Percentiles rank a stretch among this genome's conserved stretches.
These are phyloP conservation scores for Villa cingulata DNA, from an alignment of 2,888 invertebrate genomes.

Conservation along the genomic window DNA sequence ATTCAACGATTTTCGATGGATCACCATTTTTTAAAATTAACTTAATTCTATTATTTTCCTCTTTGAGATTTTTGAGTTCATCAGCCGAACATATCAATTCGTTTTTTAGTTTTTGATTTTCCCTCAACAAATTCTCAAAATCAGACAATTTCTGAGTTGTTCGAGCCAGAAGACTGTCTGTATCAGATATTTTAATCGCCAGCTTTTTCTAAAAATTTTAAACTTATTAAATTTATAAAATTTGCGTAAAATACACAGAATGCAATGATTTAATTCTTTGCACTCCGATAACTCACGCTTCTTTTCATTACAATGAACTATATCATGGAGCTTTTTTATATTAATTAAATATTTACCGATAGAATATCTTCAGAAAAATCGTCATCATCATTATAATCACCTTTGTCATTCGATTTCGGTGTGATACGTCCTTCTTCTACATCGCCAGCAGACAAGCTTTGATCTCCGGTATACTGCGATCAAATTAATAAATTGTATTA, in stretches of 20 bases:
- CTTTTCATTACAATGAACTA: no score
- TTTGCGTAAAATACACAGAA: no score
- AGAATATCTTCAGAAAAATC: not conserved
- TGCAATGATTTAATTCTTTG: no score
- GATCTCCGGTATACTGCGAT: not conserved
- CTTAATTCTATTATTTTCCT: slow-evolving; percentile 8
- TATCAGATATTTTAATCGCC: not conserved
- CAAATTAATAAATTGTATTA: no score
- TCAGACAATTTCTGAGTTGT: slow-evolving; percentile 5
- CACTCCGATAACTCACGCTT: no score
- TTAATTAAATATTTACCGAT: not conserved
- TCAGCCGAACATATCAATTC: slow-evolving; percentile 6
- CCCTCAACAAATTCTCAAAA: slow-evolving; percentile 4
- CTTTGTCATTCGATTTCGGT: not conserved
- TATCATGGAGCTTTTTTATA: no score
- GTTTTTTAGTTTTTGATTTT: slow-evolving; percentile 2
- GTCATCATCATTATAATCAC: not conserved
- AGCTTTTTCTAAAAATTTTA: no score
- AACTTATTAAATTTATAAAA: no score
- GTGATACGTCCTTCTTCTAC: no score
- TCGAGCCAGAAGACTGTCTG: slow-evolving; percentile 4
- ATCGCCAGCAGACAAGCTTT: not conserved
- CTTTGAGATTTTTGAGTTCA: not conserved
- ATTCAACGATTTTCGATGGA: not conserved
- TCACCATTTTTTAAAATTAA: not conserved